Conservation (phyloP, 2,797 vertebrate species). For the Catharus ustulatus region DNA sequence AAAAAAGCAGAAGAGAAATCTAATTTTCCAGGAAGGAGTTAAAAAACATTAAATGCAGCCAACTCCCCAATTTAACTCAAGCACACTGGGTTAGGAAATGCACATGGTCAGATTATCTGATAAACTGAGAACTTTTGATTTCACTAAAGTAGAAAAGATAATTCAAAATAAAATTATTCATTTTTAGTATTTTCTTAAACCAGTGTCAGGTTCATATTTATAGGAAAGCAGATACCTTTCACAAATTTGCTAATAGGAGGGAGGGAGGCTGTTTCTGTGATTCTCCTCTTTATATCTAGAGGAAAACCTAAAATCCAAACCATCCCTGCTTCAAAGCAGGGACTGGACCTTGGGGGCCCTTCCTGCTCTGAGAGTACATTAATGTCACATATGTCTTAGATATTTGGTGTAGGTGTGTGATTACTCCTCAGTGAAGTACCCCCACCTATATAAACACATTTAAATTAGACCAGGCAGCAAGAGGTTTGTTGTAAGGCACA, state of each 20-base stretch:
- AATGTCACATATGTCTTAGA: not conserved
- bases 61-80: not conserved
- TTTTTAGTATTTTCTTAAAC: not conserved
- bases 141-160: not conserved
- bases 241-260: not conserved
- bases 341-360: too few relatives aligned
- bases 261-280: not conserved
- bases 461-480: not conserved
- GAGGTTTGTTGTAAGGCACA: not conserved
- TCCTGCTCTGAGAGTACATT: not conserved
- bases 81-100: not conserved
- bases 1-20: not conserved
- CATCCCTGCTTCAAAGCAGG: not conserved
- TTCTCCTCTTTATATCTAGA: not conserved
- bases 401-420: not conserved
- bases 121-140: not conserved
- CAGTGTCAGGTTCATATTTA: not conserved
- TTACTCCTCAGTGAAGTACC: not conserved
- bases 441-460: not conserved
- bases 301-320: not conserved
- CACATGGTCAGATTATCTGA: not conserved
- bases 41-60: not conserved
- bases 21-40: not conserved
- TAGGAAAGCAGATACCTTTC: not conserved
- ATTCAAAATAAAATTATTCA: not conserved